Evolutionary conservation across 2,888 invertebrate genomes (phyloP).

Genomic region (Cryptocephalus moraei): DNA sequence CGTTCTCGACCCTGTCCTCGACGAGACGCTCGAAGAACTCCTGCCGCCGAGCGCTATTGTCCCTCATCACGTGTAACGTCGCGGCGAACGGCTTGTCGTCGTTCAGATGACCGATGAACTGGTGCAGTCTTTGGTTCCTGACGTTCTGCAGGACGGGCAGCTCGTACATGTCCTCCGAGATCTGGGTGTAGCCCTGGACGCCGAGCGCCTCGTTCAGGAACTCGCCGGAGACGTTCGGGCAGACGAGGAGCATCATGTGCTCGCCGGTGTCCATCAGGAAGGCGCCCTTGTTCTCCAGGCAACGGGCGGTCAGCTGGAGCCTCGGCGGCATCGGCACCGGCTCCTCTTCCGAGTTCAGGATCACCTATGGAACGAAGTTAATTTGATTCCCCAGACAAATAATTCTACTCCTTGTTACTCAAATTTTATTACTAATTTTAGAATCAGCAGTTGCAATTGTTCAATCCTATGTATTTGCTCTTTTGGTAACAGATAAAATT

Average conservation of each 20-base stretch:
- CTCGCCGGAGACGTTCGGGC: slow-evolving; percentile 62
- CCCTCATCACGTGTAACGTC: slow-evolving; percentile 75
- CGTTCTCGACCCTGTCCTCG: slow-evolving; percentile 90
- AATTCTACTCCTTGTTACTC: no score
- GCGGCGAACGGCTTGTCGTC: slow-evolving; percentile 75
- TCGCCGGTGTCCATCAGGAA: slow-evolving; percentile 87
- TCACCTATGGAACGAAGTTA: slow-evolving; percentile 2
- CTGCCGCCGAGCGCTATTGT: slow-evolving; percentile 76
- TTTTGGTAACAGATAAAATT: no score
- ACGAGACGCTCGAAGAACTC: slow-evolving; percentile 81
- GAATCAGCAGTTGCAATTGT: no score
- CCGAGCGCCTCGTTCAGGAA: slow-evolving; percentile 73
- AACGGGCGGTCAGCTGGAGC: slow-evolving; percentile 75
- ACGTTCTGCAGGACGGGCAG: slow-evolving; percentile 69
- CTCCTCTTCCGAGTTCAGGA: slow-evolving; percentile 30
- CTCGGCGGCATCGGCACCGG: slow-evolving; percentile 58
- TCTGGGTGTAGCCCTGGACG: slow-evolving; percentile 57
- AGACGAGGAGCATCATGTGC: slow-evolving; percentile 72
- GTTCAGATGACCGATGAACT: slow-evolving; percentile 74
- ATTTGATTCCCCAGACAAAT: no score
- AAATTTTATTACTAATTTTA: no score
- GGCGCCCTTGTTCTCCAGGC: slow-evolving; percentile 75
- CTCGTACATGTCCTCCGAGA: slow-evolving; percentile 68
- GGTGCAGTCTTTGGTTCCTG: slow-evolving; percentile 64
- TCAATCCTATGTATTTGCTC: no score